Evolutionary conservation across 1,140 invertebrate genomes (phyloP), one percentile per base, ranked within the genome.

Genomic region (Mylabris phalerata): DNA sequence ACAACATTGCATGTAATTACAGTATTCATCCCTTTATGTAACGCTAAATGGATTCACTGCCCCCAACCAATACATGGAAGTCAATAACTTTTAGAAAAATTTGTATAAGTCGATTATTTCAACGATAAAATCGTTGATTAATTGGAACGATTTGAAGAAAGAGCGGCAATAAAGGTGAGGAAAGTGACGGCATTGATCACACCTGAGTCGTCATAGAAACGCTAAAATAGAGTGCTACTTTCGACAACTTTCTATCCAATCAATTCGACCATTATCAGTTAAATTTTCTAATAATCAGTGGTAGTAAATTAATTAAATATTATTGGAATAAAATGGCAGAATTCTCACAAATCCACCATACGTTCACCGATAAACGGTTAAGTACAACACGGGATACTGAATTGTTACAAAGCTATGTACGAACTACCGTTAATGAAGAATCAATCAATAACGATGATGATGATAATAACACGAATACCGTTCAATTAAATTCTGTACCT

Each of bases 391-490:
- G 85, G 60, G 87, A 89, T 58, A 81, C 84, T 9, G 86, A 88
- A 68, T 79, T 88, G 61, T 65, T 89, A 4, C 86, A 88, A 74
- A 88, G 86, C 70, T 90, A 88, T 61, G 82, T 88, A 26, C 73
- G 86, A 45, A 81, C 86, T 0, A 84, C 80, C 38, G 67, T 80
- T 2, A 80, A 77, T 9, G 71, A 66, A 38, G 42, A 59, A 4
- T 38, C 49, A 56, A 47, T 13, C 4, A 49, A 51, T 41, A 62
- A 65, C 51, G 62, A 58, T 26, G 56, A 59, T 9, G 56, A 58
- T 7, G 59, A 60, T 13, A 59, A 59, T 19, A 55, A 48, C 32
- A n/a, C 44, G 52, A 47, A 46, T 41, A 27, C 46, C 32, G 49
- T 44, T 39, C 59, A 55, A 55, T n/a, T 26, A 47, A 55, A 19